A percentile compares a stretch with the other conserved stretches of the same genome.
These are phyloP conservation scores for Megalopta genalis DNA, from an alignment of 1,140 invertebrate genomes.

Conservation along the genomic window DNA sequence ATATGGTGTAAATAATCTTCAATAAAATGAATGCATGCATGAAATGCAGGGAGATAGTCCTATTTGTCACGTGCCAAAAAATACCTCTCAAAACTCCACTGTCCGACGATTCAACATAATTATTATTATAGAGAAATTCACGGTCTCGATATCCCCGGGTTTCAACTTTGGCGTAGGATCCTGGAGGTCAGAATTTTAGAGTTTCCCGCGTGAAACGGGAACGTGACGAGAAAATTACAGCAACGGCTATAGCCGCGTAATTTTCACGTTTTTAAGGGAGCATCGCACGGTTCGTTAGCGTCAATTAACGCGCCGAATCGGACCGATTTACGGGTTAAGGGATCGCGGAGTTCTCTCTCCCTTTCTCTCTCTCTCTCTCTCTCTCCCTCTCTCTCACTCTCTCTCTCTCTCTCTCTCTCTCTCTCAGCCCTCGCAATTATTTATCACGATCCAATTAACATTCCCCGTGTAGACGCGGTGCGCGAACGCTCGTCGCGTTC, in stretches of 20 bases:
- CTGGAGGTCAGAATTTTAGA: too few species aligned
- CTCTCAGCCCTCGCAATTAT: neutral
- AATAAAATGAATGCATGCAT: too few species aligned
- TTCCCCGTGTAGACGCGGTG: neutral
- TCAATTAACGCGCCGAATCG: conserved; percentile 17
- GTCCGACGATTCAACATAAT: too few species aligned
- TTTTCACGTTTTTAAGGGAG: neutral
- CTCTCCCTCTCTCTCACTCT: neutral
- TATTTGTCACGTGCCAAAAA: too few species aligned
- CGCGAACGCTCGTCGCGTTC: conserved; percentile 16
- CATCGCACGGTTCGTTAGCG: neutral
- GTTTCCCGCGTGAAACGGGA: too few species aligned
- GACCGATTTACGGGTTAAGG: conserved; percentile 14
- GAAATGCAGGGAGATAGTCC: too few species aligned
- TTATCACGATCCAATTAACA: conserved; percentile 34
- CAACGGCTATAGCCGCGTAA: neutral
- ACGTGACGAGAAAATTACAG: neutral
- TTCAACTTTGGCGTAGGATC: too few species aligned
- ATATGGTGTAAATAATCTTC: too few species aligned
- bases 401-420: neutral
- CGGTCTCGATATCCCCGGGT: too few species aligned
- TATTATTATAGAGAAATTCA: too few species aligned
- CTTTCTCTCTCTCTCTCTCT: too few species aligned
- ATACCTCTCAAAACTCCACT: too few species aligned
- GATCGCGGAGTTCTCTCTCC: neutral